Base-by-base conservation (phyloP, 1,140 invertebrate genomes). In the Aphidius ervi region DNA sequence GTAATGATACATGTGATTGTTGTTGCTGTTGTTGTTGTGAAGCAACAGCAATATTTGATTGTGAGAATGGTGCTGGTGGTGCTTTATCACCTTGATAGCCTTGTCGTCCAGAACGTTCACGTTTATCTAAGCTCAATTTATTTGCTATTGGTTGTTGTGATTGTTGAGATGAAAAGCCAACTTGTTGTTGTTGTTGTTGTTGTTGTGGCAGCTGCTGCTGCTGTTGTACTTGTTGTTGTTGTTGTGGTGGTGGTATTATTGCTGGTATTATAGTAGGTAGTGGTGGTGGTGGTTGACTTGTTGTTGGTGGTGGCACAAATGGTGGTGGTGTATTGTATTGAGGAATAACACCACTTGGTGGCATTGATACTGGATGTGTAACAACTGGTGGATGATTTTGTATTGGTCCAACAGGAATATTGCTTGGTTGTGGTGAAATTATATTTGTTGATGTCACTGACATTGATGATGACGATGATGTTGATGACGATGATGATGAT, bases 1-100 rank as follows among this genome's bases (percentile, higher is more conserved):
- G 70, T 4, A 75, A 59, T 4, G 70, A 66, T 39, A 70, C 40
- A 49, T 75, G 64, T 23, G 59, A 16, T 4, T 58, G 70, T 68
- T 0, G 64, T 49, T 63, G 58, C 46, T 71, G 74, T 23, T 53
- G 55, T 43, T 62, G 60, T 31, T 62, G 61, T 47, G 56, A 45
- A 6, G 56, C 60, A 61, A 72, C 47, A 46, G 72, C 62, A 50
- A 69, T 58, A 42, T 77, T 76, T 5, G 72, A 65, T 59, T 74
- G 74, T 7, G 78, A 70, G 48, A 80, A 79, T 5, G 78, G 78
- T 5, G 75, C 77, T 16, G 78, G 78, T 46, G 78, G 78, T 20
- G 71, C 73, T 65, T 76, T 77, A 59, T 77, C 75, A 37, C 65
- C 62, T 64, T 76, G 75, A 68, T 76, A 72, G 5, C 74, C 70